These are phyloP conservation scores for Allacma fusca DNA, from an alignment of 2,888 invertebrate genomes.

Conservation along the genomic window DNA sequence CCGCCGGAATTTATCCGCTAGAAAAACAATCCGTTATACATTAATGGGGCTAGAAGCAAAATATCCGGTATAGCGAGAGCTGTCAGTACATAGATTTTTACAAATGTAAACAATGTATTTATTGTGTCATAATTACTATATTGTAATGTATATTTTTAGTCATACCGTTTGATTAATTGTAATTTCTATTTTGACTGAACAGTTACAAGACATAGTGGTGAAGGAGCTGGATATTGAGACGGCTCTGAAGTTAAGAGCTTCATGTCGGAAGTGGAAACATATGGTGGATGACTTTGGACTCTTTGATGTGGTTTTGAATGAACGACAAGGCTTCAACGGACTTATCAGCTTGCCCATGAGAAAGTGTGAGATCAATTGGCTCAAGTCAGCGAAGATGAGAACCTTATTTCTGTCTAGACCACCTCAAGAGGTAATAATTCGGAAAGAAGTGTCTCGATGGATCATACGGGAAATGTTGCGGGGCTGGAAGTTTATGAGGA, in stretches of 20 bases:
- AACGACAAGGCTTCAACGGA: conserved; percentile 30
- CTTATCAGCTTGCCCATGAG: conserved; percentile 36
- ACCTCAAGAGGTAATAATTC: conserved; percentile 44
- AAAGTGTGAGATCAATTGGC: conserved; percentile 35
- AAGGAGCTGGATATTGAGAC: conserved; percentile 33
- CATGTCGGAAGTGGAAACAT: conserved; percentile 36
- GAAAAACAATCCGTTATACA: too few species aligned
- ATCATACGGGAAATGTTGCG: conserved; percentile 47
- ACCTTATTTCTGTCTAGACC: conserved; percentile 39
- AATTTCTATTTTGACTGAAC: neutral
- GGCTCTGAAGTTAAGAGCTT: conserved; percentile 25
- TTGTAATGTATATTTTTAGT: too few species aligned
- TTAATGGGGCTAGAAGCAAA: too few species aligned
- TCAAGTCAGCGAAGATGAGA: conserved; percentile 42
- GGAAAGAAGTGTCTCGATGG: conserved; percentile 44
- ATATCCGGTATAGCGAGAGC: too few species aligned
- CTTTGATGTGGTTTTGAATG: conserved; percentile 26
- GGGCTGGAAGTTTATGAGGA: conserved; percentile 45
- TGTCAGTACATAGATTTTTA: too few species aligned
- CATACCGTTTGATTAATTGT: too few species aligned
- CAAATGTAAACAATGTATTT: too few species aligned
- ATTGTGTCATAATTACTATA: too few species aligned
- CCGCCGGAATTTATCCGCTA: too few species aligned
- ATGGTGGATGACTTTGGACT: conserved; percentile 37
- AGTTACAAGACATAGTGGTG: conserved; percentile 26